A percentile compares a stretch with the other conserved stretches of the same genome.
Evolutionary conservation across 1,140 invertebrate genomes (phyloP).

Genomic region (Spodoptera frugiperda): DNA sequence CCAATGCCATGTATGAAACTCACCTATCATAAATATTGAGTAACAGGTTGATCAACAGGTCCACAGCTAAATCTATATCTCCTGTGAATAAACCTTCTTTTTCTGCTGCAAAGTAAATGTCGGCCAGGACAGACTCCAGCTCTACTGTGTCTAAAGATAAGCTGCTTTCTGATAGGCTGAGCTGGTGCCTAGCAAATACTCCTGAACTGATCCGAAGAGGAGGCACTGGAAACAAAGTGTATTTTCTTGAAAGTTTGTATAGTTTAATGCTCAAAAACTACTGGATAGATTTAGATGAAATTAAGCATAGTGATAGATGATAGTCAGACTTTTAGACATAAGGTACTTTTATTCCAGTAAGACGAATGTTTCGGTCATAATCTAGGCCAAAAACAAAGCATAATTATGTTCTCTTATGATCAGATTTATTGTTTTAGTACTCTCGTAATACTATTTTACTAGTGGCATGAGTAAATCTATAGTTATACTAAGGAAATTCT

Average conservation of each 20-base stretch:
- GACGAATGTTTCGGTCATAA: too few relatives aligned
- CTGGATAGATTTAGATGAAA: too few relatives aligned
- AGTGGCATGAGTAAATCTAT: too few relatives aligned
- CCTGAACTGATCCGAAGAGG: slow-evolving; percentile 85
- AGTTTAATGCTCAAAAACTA: too few relatives aligned
- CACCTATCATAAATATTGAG: slow-evolving; percentile 89
- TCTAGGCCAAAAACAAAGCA: too few relatives aligned
- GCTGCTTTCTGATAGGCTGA: slow-evolving; percentile 87
- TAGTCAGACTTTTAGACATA: too few relatives aligned
- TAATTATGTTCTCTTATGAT: too few relatives aligned
- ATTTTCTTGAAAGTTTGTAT: not conserved
- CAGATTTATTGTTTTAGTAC: too few relatives aligned
- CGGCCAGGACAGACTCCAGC: slow-evolving; percentile 87
- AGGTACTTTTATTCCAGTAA: too few relatives aligned
- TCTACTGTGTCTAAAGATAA: slow-evolving; percentile 87
- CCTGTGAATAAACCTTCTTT: slow-evolving; percentile 86
- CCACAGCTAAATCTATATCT: slow-evolving; percentile 87
- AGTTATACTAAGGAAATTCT: too few relatives aligned
- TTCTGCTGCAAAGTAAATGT: slow-evolving; percentile 89
- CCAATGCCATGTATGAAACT: slow-evolving; percentile 48
- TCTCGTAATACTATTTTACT: too few relatives aligned
- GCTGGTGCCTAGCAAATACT: slow-evolving; percentile 88
- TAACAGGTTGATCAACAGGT: slow-evolving; percentile 88
- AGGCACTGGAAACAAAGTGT: slow-evolving; percentile 86
- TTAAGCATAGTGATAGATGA: too few relatives aligned